Evolutionary conservation across 2,888 invertebrate species (phyloP).

Genomic region (Petrophora chlorosata): DNA sequence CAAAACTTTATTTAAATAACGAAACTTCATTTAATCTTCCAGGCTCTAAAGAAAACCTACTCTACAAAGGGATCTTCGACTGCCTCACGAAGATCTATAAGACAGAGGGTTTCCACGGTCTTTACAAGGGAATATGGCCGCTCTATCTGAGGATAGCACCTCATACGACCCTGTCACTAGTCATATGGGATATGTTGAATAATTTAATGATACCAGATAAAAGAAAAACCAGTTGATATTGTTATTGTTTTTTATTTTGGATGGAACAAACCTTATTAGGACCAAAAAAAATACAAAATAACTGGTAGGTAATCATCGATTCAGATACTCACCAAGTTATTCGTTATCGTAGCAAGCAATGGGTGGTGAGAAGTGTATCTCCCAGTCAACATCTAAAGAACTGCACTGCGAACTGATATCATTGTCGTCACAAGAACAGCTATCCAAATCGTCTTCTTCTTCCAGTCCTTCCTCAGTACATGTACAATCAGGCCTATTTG

Average conservation of each 20-base stretch:
- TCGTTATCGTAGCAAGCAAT: conserved; percentile 29
- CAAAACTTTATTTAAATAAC: too few species aligned
- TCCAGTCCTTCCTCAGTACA: conserved; percentile 36
- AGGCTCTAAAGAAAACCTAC: conserved; percentile 83
- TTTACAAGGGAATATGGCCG: conserved; percentile 91
- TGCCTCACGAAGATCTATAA: conserved; percentile 90
- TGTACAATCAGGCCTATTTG: conserved; percentile 44
- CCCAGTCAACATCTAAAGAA: conserved; percentile 70
- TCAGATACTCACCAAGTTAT: too few species aligned
- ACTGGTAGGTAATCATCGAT: too few species aligned
- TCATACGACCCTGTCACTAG: conserved; percentile 89
- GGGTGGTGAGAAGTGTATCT: conserved; percentile 71
- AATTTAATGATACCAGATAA: conserved; percentile 52
- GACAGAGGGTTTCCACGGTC: conserved; percentile 90
- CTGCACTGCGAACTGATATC: conserved; percentile 54
- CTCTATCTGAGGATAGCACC: conserved; percentile 90
- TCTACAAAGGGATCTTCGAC: conserved; percentile 89
- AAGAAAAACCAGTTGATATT: conserved; percentile 51
- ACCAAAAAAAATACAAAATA: not conserved
- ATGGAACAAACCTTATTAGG: too few species aligned
- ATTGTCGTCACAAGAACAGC: conserved; percentile 52
- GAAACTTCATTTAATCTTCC: too few species aligned
- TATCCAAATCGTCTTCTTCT: conserved; percentile 31
- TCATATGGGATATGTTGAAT: conserved; percentile 88
- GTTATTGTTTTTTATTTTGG: conserved; percentile 30